Conservation (phyloP, 2,797 vertebrate species). For the Ispidina picta region DNA sequence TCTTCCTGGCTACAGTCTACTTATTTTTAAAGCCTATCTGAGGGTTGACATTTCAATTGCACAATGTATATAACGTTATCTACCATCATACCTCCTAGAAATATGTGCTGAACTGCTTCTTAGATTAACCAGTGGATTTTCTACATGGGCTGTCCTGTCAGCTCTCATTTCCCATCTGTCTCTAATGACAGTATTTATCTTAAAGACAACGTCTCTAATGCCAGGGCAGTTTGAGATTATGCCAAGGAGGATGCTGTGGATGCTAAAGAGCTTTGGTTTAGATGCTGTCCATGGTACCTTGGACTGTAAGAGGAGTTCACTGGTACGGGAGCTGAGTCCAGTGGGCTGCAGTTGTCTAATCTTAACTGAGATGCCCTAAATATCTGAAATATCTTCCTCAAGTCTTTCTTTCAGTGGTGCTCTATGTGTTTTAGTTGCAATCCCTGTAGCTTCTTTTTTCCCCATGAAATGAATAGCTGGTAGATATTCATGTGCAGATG, state of each 20-base stretch:
- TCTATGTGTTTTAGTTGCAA: not conserved
- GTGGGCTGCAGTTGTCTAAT: not conserved
- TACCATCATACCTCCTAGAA: not conserved
- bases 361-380: not conserved
- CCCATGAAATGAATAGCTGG: not conserved
- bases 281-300: not conserved
- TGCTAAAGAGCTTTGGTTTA: not conserved
- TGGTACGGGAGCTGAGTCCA: not conserved
- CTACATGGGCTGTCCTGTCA: not conserved
- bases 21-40: not conserved
- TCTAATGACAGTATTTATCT: not conserved
- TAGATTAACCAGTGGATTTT: not conserved
- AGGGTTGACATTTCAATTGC: not conserved
- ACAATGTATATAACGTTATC: not conserved
- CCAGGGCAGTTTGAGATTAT: not conserved
- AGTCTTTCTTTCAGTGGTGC: not conserved
- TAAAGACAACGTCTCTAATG: not conserved
- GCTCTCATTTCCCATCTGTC: not conserved
- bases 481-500: slow-evolving; percentile 25
- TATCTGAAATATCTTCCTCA: not conserved
- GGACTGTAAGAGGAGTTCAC: not conserved
- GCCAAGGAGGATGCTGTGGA: not conserved
- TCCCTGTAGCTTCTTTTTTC: not conserved
- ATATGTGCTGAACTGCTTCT: not conserved
- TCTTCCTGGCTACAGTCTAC: not conserved